Percentiles rank a stretch among this genome's conserved stretches.
phyloP scores from a whole-genome alignment of 2,797 vertebrate species.

The Sphenopsis melanotis region DNA sequence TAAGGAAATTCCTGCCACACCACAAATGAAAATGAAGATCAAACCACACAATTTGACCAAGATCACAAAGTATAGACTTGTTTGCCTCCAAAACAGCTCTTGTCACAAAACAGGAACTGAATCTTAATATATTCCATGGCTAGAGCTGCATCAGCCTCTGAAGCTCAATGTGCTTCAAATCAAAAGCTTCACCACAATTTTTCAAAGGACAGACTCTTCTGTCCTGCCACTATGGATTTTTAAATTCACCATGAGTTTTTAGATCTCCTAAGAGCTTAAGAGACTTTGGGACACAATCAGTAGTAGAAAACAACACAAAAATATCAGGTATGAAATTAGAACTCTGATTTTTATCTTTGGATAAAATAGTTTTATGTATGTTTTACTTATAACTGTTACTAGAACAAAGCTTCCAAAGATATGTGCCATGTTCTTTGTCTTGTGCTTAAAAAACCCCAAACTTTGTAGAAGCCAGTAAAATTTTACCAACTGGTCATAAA shows the following conservation, averaged over 20 bases:
- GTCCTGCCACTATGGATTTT: conserved; percentile 53
- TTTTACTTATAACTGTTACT: conserved; percentile 15
- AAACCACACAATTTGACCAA: conserved; percentile 75
- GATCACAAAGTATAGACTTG: conserved; percentile 71
- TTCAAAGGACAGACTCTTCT: conserved; percentile 41
- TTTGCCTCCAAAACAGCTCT: conserved; percentile 65
- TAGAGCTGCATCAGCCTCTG: conserved; percentile 13
- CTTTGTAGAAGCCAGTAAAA: not conserved
- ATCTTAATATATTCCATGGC: conserved; percentile 59
- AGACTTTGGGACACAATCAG: conserved; percentile 37
- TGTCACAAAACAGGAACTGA: conserved; percentile 66
- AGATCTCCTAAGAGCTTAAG: conserved; percentile 55
- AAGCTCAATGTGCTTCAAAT: conserved; percentile 59
- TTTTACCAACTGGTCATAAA: not conserved
- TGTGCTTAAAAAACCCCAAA: not conserved
- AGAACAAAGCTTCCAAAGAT: not conserved
- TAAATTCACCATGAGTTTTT: conserved; percentile 50
- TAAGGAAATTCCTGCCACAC: conserved; percentile 72
- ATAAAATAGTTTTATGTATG: not conserved
- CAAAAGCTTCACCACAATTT: conserved; percentile 58
- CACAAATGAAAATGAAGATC: conserved; percentile 71
- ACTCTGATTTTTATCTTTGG: conserved; percentile 18
- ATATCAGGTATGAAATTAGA: conserved; percentile 70
- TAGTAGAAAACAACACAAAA: conserved; percentile 59
- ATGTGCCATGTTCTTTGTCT: not conserved